Evolutionary conservation across 2,113 vertebrate species (phyloP).

Genomic region (Thamnaconus septentrionalis): DNA sequence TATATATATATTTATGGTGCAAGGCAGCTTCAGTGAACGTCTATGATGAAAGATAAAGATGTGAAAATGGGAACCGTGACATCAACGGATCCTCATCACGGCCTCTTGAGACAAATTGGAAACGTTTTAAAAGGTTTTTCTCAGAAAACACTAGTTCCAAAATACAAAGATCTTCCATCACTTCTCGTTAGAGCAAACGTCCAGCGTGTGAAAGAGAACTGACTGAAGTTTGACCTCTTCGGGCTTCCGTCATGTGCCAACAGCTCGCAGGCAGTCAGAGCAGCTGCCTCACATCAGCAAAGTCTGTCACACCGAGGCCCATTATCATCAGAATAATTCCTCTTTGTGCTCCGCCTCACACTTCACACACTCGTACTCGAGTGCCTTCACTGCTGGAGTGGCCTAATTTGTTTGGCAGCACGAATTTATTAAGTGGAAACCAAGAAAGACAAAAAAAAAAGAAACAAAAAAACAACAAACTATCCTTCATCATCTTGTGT

Average conservation of each 20-base stretch:
- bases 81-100: no score
- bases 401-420: conserved; percentile 46
- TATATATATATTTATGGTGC: no score
- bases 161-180: no score
- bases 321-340: conserved; percentile 69
- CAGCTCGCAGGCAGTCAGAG: conserved; percentile 52
- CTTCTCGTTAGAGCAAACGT: no score
- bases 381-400: conserved; percentile 41
- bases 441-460: conserved; percentile 38
- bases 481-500: no score
- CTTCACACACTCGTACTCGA: conserved; percentile 57
- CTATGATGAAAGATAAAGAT: no score
- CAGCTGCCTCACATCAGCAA: conserved; percentile 63
- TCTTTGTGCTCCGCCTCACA: conserved; percentile 61
- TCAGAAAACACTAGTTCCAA: no score
- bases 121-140: no score
- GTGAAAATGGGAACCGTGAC: no score
- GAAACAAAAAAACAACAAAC: conserved; percentile 19
- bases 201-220: no score
- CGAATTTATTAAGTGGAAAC: conserved; percentile 33
- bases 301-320: conserved; percentile 63
- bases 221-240: conserved; percentile 45
- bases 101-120: no score
- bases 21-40: no score
- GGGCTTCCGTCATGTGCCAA: conserved; percentile 55